These are phyloP conservation scores for Heterohyrax brucei DNA, from an alignment of 2,797 vertebrate species.

Conservation along the genomic window DNA sequence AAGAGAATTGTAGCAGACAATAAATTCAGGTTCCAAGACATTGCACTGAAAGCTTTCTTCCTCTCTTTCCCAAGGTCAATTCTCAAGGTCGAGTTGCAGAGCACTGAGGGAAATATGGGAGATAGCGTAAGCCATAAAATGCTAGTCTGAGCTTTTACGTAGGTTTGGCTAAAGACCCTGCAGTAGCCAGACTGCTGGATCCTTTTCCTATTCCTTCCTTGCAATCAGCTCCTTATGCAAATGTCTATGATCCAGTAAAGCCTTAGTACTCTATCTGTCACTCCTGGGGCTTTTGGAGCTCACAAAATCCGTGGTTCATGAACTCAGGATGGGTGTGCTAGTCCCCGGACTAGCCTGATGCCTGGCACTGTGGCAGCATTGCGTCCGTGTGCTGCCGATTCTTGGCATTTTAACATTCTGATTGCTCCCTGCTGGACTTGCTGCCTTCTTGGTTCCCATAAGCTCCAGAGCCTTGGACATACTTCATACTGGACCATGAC, in stretches of 20 bases:
- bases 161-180: background rate
- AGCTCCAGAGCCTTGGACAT: fast-evolving
- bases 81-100: constrained; percentile 70
- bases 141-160: background rate
- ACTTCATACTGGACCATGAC: fast-evolving
- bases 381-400: background rate
- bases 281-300: background rate
- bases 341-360: background rate
- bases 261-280: background rate
- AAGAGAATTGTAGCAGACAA: background rate
- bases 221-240: background rate
- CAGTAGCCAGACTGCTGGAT: background rate
- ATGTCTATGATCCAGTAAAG: background rate
- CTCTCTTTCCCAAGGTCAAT: constrained; percentile 65
- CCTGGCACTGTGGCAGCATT: background rate
- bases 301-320: background rate
- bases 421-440: fast-evolving
- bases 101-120: background rate
- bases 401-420: fast-evolving
- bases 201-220: constrained; percentile 25
- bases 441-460: background rate
- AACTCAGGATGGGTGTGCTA: background rate
- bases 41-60: background rate
- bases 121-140: background rate
- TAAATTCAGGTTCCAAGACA: background rate